A percentile compares a stretch with the other conserved stretches of the same genome.
Evolutionary conservation across 2,888 invertebrate genomes (phyloP).

Genomic region (Amorpha juglandis): DNA sequence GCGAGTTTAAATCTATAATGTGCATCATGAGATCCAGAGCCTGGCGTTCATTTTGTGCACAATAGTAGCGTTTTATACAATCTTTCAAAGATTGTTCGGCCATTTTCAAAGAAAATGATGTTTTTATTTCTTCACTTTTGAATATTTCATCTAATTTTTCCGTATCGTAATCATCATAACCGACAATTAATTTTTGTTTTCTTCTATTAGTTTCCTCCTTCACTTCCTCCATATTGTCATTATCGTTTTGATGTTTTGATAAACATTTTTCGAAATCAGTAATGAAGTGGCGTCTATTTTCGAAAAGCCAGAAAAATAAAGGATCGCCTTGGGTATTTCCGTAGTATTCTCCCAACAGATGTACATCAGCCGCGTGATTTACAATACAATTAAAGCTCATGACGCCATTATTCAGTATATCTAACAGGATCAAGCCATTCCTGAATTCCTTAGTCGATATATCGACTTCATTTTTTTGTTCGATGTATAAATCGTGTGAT

Average conservation of each 20-base stretch:
- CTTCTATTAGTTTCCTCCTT: constrained; percentile 44
- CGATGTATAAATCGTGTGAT: constrained; percentile 42
- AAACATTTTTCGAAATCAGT: constrained; percentile 37
- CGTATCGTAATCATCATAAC: constrained; percentile 45
- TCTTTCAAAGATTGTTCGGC: constrained; percentile 41
- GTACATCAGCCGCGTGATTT: constrained; percentile 40
- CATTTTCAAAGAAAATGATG: constrained; percentile 48
- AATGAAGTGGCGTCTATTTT: constrained; percentile 39
- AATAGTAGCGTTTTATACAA: constrained; percentile 37
- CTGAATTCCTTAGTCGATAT: constrained; percentile 45
- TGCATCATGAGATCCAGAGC: constrained; percentile 28
- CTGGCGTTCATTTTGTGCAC: not conserved
- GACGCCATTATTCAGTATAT: constrained; percentile 55
- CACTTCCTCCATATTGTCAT: constrained; percentile 35
- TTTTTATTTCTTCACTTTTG: constrained; percentile 29
- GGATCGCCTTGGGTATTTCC: constrained; percentile 40
- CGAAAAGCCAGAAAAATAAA: constrained; percentile 62
- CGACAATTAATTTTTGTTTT: constrained; percentile 42
- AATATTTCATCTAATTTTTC: constrained; percentile 26
- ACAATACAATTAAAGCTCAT: constrained; percentile 41
- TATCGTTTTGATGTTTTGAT: constrained; percentile 33
- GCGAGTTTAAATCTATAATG: constrained; percentile 44
- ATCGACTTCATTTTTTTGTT: constrained; percentile 49
- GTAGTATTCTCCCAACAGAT: constrained; percentile 45
- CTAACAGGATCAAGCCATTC: constrained; percentile 46